Evolutionary conservation across 2,797 vertebrate species (phyloP).

Genomic region (Mormyrus hasselquistii): DNA sequence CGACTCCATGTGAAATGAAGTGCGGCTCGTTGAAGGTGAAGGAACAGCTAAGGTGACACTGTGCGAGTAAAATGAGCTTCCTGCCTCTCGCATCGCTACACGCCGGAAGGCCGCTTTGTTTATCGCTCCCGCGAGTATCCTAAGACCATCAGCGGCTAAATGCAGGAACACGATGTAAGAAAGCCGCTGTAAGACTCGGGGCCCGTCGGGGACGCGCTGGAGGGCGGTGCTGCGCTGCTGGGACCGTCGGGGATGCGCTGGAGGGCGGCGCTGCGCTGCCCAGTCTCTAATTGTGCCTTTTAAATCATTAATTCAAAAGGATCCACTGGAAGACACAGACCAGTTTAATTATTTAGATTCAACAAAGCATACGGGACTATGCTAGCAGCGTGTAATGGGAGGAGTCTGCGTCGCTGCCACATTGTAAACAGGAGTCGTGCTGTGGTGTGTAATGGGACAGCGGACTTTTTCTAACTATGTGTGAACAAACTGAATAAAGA

Average conservation of each 20-base stretch:
- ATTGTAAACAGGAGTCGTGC: background rate
- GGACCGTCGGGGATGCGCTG: too few species aligned
- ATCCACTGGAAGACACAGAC: background rate
- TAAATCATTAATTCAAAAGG: background rate
- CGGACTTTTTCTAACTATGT: background rate
- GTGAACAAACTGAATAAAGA: background rate
- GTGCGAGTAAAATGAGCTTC: background rate
- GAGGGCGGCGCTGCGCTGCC: background rate
- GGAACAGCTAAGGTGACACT: background rate
- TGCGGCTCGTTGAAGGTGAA: background rate
- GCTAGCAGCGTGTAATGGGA: background rate
- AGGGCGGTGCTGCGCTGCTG: background rate
- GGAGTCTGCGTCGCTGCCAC: background rate
- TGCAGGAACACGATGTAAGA: background rate
- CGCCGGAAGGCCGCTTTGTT: background rate
- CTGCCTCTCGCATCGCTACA: background rate
- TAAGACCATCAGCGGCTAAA: background rate
- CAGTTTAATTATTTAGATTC: background rate
- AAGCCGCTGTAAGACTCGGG: too few species aligned
- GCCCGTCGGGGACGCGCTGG: background rate
- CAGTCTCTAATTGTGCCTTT: background rate
- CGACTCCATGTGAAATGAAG: background rate
- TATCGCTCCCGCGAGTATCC: background rate
- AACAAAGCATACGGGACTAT: background rate
- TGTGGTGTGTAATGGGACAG: background rate